Evolutionary conservation across 2,888 invertebrate species (phyloP), one percentile per base, ranked within the genome.

Genomic region (Dryomyza anilis): DNA sequence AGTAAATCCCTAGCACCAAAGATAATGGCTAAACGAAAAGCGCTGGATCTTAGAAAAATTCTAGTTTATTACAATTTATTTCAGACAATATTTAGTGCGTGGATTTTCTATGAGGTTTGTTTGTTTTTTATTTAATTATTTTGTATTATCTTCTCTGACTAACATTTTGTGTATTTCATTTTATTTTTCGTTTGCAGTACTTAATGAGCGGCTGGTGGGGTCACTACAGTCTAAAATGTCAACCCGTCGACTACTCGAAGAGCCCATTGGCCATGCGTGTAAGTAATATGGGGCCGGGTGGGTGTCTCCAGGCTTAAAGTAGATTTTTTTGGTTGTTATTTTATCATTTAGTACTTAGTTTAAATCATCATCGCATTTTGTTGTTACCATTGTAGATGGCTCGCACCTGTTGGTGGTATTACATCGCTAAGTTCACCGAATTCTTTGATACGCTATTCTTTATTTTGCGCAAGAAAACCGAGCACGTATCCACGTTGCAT

Each of bases 381-480:
- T 55, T 67, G 19, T 68, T 56, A 59, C 48, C 66, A 70, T 78
- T 84, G 50, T 83, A 93, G 93, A 96, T 97, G 94, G 94, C 93
- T 61, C 88, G 88, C 76, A 93, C 93, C 46, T 95, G 95, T 84
- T 97, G 96, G 95, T 95, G 94, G 95, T 97, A 96, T 85, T 96
- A 94, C 86, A 91, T 97, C 84, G 94, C 96, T 78, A 98, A 97
- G 85, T 96, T 96, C 85, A 94, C 96, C 75, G 97, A 98, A 85
- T 95, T 97, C 84, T 90, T 95, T 81, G 97, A 98, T 86, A 97
- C 97, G 77, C 91, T 96, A 77, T 97, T 96, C 89, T 97, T 97
- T 86, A 92, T 96, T 75, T 85, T 96, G 82, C 89, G 96, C 72
- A 96, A 96, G 86, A 97, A 97, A 87, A 92, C 91, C 83, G 91